Conservation (phyloP, 1,140 invertebrate species). For the Eumeta japonica region DNA sequence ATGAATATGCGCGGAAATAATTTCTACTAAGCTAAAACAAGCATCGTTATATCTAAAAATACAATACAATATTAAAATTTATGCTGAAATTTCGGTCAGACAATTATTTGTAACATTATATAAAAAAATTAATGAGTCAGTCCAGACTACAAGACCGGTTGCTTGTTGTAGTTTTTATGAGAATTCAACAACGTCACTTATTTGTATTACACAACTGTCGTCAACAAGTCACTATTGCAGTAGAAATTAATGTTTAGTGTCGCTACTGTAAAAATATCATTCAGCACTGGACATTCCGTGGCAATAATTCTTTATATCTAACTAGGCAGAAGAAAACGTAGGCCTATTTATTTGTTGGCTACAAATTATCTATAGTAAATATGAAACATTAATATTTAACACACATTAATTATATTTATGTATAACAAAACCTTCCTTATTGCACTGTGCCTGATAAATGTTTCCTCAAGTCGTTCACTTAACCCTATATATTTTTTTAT, state of each 20-base stretch:
- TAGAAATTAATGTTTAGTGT: too few species aligned
- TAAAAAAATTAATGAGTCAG: constrained; percentile 53
- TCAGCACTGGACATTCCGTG: too few species aligned
- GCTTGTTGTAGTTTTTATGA: constrained; percentile 56
- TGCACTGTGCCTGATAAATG: not conserved
- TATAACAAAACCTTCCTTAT: not conserved
- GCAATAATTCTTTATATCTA: constrained; percentile 35
- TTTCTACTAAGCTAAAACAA: too few species aligned
- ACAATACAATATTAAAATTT: too few species aligned
- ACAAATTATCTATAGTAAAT: constrained; percentile 42
- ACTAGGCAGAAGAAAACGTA: too few species aligned
- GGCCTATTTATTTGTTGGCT: constrained; percentile 55
- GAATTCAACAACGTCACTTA: constrained; percentile 57
- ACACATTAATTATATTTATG: not conserved
- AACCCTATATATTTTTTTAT: not conserved
- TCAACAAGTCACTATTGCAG: constrained; percentile 54
- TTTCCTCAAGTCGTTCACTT: not conserved
- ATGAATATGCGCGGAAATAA: too few species aligned
- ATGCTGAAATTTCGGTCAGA: too few species aligned
- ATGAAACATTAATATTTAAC: not conserved
- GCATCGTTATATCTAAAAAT: too few species aligned
- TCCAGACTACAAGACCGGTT: constrained; percentile 57
- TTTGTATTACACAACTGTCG: constrained; percentile 50
- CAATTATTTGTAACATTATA: too few species aligned
- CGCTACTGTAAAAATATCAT: too few species aligned